These are phyloP conservation scores for Centropus bengalensis DNA, from an alignment of 2,113 vertebrate genomes.

Conservation along the genomic window DNA sequence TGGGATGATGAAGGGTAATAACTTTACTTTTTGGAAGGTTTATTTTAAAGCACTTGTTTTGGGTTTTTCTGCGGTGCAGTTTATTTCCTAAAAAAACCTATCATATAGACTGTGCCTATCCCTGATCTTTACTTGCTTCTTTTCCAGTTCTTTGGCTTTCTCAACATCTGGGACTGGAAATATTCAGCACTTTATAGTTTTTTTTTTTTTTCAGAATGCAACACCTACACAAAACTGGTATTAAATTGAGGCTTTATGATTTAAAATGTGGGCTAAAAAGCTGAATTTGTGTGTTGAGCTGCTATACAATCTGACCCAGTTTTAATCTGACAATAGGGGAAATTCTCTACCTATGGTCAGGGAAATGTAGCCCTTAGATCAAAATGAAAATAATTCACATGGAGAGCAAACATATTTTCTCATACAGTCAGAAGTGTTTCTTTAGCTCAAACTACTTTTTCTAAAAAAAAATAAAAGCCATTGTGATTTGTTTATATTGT, in stretches of 20 bases:
- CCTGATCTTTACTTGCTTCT: not conserved
- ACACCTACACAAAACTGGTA: not conserved
- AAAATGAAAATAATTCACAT: not conserved
- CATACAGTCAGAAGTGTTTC: not conserved
- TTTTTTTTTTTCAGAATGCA: not conserved
- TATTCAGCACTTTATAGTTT: not conserved
- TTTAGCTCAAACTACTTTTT: not conserved
- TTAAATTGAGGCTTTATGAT: not conserved
- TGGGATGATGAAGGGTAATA: not conserved
- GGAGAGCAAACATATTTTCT: not conserved
- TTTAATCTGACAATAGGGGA: not conserved
- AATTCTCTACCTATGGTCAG: not conserved
- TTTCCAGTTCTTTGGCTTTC: not conserved
- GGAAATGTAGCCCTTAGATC: not conserved
- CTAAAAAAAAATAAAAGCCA: not conserved
- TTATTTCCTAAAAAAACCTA: not conserved
- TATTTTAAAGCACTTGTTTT: not conserved
- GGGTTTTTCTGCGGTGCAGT: not conserved
- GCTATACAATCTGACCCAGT: not conserved
- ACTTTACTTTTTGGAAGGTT: not conserved
- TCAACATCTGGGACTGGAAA: not conserved
- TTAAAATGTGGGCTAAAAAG: not conserved
- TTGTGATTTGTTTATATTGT: not conserved
- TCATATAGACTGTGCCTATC: not conserved
- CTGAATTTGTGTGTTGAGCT: not conserved